Percentiles rank a stretch among this genome's conserved stretches.
Evolutionary conservation across 2,113 vertebrate genomes (phyloP).

Genomic region (Oryzias curvinotus): DNA sequence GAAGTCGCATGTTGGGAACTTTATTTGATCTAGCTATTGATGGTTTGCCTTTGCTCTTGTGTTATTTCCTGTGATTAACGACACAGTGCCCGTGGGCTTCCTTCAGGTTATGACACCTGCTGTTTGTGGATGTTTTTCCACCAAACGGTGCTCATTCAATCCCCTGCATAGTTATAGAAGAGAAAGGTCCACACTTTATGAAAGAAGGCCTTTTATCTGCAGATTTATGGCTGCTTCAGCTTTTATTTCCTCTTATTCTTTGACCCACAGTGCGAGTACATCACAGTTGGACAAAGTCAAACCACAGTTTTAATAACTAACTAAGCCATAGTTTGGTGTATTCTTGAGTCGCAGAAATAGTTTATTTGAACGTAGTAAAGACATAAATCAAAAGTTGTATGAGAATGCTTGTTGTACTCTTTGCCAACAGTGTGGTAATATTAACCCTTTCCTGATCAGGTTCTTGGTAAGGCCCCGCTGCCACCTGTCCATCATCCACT

Average conservation of each 20-base stretch:
- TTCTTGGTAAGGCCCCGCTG: conserved; percentile 2
- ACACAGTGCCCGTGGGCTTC: conserved; percentile 33
- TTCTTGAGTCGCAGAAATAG: too few relatives aligned
- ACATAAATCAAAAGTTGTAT: too few relatives aligned
- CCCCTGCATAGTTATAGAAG: conserved; percentile 1
- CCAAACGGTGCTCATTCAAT: conserved; percentile 19
- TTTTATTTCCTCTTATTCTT: conserved; percentile 3
- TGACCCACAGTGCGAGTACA: too few relatives aligned
- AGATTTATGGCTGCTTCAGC: conserved; percentile 23
- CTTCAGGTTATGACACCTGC: conserved; percentile 49
- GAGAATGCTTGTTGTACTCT: too few relatives aligned
- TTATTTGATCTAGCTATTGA: conserved; percentile 53
- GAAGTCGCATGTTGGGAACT: conserved; percentile 37
- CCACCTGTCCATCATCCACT: conserved; percentile 2
- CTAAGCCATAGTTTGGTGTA: too few relatives aligned
- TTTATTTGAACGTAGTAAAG: too few relatives aligned
- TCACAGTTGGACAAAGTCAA: too few relatives aligned
- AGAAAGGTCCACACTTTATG: conserved; percentile 18
- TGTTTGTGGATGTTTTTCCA: not conserved
- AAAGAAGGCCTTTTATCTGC: not conserved
- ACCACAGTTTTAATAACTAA: too few relatives aligned
- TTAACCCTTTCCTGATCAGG: too few relatives aligned
- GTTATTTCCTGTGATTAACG: conserved; percentile 63
- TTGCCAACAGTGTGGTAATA: too few relatives aligned
- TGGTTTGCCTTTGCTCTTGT: conserved; percentile 49